These are phyloP conservation scores for Halictus ligatus DNA, from an alignment of 2,888 invertebrate species.

Conservation along the genomic window DNA sequence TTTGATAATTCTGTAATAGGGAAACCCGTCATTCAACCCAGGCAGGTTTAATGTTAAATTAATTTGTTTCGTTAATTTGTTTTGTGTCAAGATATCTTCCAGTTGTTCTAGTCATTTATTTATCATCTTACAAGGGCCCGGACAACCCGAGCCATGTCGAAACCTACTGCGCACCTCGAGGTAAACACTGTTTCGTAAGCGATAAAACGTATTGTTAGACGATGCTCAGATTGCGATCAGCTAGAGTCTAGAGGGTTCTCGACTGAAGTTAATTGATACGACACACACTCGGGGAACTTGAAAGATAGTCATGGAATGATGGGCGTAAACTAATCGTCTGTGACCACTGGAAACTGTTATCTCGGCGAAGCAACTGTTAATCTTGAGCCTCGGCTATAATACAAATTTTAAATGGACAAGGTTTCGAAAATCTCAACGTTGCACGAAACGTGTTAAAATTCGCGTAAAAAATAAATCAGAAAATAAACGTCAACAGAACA, in stretches of 20 bases:
- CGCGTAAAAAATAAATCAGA: neutral
- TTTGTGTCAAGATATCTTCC: neutral
- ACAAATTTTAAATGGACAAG: neutral
- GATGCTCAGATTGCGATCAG: constrained; percentile 21
- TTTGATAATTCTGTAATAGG: neutral
- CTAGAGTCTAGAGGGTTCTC: neutral
- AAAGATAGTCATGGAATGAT: neutral
- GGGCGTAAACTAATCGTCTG: neutral
- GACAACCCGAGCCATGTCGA: neutral
- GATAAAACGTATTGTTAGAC: constrained; percentile 16
- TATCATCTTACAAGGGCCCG: neutral
- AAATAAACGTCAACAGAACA: neutral
- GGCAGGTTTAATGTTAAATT: no score
- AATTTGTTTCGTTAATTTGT: neutral
- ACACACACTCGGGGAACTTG: neutral
- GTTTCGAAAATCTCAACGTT: neutral
- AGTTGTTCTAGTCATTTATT: neutral
- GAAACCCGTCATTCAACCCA: neutral
- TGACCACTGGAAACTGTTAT: neutral
- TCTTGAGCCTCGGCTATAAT: neutral
- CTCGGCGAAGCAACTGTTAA: neutral
- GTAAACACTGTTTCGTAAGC: constrained; percentile 27
- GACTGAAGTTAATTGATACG: constrained; percentile 17
- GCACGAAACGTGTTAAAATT: no score
- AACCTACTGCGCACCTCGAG: constrained; percentile 11